Base-by-base conservation (phyloP, 1,140 invertebrate genomes). In the Arion vulgaris region DNA sequence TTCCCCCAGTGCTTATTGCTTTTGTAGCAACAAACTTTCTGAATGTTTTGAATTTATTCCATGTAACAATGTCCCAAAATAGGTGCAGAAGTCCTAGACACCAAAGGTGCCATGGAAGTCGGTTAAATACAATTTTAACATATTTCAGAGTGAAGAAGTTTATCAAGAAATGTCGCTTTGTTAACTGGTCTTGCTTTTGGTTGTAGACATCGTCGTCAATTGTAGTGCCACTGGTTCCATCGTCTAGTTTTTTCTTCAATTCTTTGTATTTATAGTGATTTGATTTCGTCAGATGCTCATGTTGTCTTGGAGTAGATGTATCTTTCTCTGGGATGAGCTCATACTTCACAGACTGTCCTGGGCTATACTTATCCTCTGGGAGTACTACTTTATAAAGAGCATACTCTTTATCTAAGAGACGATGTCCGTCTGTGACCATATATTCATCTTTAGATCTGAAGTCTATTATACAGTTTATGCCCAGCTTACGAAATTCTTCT, bases 381-480 rank as follows among this genome's bases (percentile, higher is more conserved):
- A 87, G 57, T 51, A 85, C 81, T 19, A 90, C 86, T 38, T 85
- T 76, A 57, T 75, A 87, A n/a, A 87, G 57, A 26, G 82, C 69
- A 69, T 87, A 90, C 57, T 84, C 80, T 28, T 80, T 39, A 38
- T 90, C 87, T 17, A 90, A 71, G 57, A 84, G 79, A 57, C 87
- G 84, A 19, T 80, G 78, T 5, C 86, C 87, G 17, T 85, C 57
- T 0, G 83, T 79, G n/a, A 68, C 71, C 36, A 75, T 36, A 69
- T 89, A 90, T 69, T 89, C 88, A 7, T 74, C 74, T 26, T 49
- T 26, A 0, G 88, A 89, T 82, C 89, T 76, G 62, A 88, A 87
- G 81, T 90, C 89, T 57, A 90, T 83, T 39, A 90, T 88, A 28
- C 78, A 74, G 28, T 85, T 84, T 36, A 90, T 89, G 4, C 83